Percentiles rank a stretch among this genome's conserved stretches.
Conservation (phyloP, 2,113 vertebrate species). For the Psilopsiagon aurifrons region DNA sequence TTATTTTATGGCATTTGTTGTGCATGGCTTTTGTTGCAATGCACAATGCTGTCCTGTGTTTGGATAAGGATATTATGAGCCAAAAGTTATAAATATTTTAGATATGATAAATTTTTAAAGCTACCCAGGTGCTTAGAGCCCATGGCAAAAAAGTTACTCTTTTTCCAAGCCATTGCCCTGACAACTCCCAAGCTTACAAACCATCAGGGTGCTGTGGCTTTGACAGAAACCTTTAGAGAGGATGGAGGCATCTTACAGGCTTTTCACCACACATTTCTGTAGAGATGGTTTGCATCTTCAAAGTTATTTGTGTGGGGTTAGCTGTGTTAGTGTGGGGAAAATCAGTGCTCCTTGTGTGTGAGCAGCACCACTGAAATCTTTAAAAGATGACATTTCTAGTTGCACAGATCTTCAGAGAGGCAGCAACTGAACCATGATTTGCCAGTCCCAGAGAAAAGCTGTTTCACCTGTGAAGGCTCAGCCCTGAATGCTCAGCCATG, state of each 20-base stretch:
- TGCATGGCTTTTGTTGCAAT: constrained; percentile 12
- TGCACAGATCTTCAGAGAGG: neutral
- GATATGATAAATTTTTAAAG: constrained; percentile 43
- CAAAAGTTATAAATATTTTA: constrained; percentile 53
- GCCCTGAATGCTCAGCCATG: neutral
- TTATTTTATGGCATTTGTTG: constrained; percentile 21
- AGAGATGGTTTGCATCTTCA: neutral
- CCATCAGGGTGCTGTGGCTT: neutral
- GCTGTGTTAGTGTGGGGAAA: neutral
- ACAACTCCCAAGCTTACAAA: neutral
- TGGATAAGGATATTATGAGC: constrained; percentile 3
- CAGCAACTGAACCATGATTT: neutral
- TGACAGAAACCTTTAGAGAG: neutral
- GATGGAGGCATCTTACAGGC: neutral
- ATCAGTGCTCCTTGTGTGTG: neutral
- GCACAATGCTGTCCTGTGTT: constrained; percentile 38
- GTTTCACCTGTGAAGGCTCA: neutral
- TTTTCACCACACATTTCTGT: neutral
- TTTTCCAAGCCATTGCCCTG: neutral
- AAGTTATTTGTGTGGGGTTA: neutral
- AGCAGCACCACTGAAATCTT: neutral
- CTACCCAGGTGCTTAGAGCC: neutral
- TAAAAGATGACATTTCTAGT: neutral
- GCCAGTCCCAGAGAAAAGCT: neutral
- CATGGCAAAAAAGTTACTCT: neutral